A percentile compares a stretch with the other conserved stretches of the same genome.
phyloP scores from a whole-genome alignment of 2,113 vertebrate species.

The Hystrix brachyura region DNA sequence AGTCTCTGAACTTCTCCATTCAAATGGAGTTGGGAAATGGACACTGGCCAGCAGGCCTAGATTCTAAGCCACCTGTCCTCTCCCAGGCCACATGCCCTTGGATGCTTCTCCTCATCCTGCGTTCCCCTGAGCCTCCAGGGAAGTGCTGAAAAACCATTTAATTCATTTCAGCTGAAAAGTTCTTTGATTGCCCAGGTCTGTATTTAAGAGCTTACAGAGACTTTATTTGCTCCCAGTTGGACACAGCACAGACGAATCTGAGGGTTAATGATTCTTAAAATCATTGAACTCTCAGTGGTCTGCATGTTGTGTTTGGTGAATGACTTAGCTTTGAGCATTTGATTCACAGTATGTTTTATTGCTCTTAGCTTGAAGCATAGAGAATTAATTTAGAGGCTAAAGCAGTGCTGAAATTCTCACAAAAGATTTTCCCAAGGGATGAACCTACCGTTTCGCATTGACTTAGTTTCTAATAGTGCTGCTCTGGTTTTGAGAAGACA shows the following conservation, averaged over 20 bases:
- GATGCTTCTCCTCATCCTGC: neutral
- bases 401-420: conserved; percentile 54
- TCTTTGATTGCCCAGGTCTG: neutral
- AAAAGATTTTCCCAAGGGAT: conserved; percentile 23
- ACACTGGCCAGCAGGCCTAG: neutral
- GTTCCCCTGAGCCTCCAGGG: neutral
- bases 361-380: conserved; percentile 60
- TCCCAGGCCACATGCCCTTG: neutral
- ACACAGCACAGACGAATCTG: conserved; percentile 19
- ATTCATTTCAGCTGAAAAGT: conserved; percentile 31
- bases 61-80: neutral
- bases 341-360: conserved; percentile 56
- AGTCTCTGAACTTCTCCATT: neutral
- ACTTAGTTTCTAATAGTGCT: conserved; percentile 51
- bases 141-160: neutral
- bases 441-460: conserved; percentile 28
- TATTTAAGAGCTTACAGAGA: conserved; percentile 55
- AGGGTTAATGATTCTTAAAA: conserved; percentile 68
- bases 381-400: conserved; percentile 59
- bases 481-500: conserved; percentile 55
- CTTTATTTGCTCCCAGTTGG: conserved; percentile 44
- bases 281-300: conserved; percentile 9
- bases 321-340: neutral
- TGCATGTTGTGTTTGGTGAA: conserved; percentile 47
- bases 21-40: neutral